Percentiles rank a stretch among this genome's conserved stretches.
Evolutionary conservation across 2,797 vertebrate genomes (phyloP).

Genomic region (Muscicapa comitata): DNA sequence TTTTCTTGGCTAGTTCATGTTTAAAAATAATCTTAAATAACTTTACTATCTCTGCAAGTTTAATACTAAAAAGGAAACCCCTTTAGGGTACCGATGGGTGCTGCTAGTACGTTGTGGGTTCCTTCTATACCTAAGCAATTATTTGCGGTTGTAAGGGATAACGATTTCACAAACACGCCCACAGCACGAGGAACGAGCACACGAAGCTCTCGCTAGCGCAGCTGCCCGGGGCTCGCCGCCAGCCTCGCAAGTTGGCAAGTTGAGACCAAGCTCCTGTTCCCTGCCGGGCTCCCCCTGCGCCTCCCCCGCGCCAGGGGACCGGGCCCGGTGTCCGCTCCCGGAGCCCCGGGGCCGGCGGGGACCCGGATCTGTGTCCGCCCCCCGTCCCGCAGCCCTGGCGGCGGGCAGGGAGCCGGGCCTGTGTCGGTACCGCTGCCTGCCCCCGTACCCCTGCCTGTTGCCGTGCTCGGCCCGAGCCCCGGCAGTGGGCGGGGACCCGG

Average conservation of each 20-base stretch:
- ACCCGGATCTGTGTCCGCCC: background rate
- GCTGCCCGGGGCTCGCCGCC: accelerated
- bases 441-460: no score
- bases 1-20: background rate
- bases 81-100: background rate
- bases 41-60: accelerated
- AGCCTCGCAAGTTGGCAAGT: accelerated
- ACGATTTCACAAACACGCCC: accelerated
- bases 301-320: background rate
- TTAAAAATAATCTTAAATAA: background rate
- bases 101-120: background rate
- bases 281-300: no score
- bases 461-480: background rate
- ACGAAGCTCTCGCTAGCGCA: accelerated
- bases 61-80: no score
- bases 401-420: no score
- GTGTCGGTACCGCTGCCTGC: no score
- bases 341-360: background rate
- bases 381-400: background rate
- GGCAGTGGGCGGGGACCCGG: background rate
- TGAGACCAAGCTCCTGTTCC: accelerated
- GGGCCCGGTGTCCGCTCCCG: background rate
- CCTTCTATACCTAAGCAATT: background rate
- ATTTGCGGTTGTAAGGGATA: background rate
- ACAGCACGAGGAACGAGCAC: accelerated